A percentile compares a stretch with the other conserved stretches of the same genome.
These are phyloP conservation scores for Carassius auratus DNA, from an alignment of 2,113 vertebrate genomes.

Conservation along the genomic window DNA sequence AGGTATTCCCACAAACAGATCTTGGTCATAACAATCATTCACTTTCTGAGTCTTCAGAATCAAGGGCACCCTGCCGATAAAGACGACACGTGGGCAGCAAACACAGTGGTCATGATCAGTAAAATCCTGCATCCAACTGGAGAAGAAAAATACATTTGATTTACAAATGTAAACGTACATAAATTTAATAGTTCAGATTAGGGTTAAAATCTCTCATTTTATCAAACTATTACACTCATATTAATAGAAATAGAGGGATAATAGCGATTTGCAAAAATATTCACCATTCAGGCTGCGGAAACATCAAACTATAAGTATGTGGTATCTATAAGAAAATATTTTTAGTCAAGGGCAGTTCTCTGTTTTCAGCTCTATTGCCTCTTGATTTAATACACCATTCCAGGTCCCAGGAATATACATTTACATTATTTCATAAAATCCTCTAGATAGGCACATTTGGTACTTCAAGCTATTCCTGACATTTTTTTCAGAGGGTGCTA, in stretches of 20 bases:
- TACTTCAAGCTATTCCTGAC: conserved; percentile 29
- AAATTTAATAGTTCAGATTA: not conserved
- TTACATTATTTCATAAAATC: not conserved
- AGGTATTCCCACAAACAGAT: conserved; percentile 31
- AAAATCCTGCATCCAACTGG: not conserved
- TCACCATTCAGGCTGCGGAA: not conserved
- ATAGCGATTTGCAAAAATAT: conserved; percentile 35
- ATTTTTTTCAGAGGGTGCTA: not conserved
- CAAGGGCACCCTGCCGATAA: not conserved
- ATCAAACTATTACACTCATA: conserved; percentile 31
- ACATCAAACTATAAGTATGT: not conserved
- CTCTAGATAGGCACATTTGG: conserved; percentile 42
- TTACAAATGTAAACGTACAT: conserved; percentile 29
- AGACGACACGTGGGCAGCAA: not conserved
- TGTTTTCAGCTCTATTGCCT: not conserved
- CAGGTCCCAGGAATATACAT: conserved; percentile 1
- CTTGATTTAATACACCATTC: conserved; percentile 9
- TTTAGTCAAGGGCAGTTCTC: conserved; percentile 4
- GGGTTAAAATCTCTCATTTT: not conserved
- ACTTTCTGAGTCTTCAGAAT: not conserved
- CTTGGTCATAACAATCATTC: conserved; percentile 19
- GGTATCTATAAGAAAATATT: conserved; percentile 24
- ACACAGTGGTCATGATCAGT: conserved; percentile 31
- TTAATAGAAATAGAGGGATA: conserved; percentile 15
- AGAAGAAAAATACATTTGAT: conserved; percentile 26